phyloP scores from a whole-genome alignment of 64 coral and sea anemone genomes.

The Pocillopora damicornis region DNA sequence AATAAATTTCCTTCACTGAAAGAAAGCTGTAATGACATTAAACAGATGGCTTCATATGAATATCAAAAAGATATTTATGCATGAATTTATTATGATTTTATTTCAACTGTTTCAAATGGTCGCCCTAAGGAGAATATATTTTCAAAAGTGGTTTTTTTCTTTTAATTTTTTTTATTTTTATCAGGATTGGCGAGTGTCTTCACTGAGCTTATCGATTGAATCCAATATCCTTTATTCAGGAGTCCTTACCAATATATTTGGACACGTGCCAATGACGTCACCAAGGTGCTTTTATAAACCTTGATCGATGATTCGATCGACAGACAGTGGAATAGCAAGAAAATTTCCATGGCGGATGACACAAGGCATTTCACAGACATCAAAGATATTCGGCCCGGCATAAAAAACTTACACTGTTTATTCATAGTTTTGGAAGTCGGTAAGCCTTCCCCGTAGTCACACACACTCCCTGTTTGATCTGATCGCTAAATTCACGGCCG shows the following conservation, averaged over 20 bases:
- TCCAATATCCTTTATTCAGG: conserved; percentile 3
- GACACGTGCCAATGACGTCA: conserved; percentile 31
- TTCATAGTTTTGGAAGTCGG: conserved; percentile 97
- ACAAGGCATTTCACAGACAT: conserved; percentile 79
- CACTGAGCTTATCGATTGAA: neutral
- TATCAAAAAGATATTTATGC: too few species aligned
- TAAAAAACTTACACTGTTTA: conserved; percentile 89
- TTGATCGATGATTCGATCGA: neutral
- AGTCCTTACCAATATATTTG: conserved; percentile 8
- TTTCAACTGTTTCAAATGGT: too few species aligned
- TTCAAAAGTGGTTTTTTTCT: too few species aligned
- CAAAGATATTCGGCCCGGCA: conserved; percentile 86
- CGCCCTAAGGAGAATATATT: too few species aligned
- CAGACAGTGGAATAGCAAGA: neutral
- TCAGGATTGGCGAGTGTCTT: too few species aligned
- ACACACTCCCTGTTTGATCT: conserved; percentile 24
- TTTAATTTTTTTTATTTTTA: too few species aligned
- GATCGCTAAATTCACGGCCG: conserved; percentile 6
- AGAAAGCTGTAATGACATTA: too few species aligned
- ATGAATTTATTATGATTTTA: too few species aligned
- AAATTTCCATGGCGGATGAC: conserved; percentile 67
- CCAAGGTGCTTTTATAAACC: neutral
- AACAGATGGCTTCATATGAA: too few species aligned
- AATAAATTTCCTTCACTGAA: too few species aligned
- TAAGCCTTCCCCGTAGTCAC: conserved; percentile 37